Conservation (phyloP, 2,888 invertebrate genomes). For the Onthophagus sagittarius region DNA sequence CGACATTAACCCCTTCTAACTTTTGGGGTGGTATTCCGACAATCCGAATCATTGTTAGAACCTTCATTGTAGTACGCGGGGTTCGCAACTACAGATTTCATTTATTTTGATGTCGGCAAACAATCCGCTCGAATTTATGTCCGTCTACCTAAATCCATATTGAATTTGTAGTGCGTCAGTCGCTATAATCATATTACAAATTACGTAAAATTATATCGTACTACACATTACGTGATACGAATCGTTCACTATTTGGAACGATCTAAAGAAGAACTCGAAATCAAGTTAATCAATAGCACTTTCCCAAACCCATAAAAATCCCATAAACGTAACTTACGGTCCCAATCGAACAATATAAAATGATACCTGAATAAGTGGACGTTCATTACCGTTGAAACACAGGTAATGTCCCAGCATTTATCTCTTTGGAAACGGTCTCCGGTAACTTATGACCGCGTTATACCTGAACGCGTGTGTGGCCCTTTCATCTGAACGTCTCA, state of each 20-base stretch:
- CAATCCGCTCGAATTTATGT: constrained; percentile 12
- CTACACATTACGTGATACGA: no score
- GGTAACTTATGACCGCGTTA: not conserved
- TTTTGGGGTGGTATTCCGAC: constrained; percentile 28
- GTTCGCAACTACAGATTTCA: constrained; percentile 19
- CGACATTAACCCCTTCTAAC: constrained; percentile 31
- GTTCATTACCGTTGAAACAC: not conserved
- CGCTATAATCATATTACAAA: not conserved
- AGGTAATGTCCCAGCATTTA: not conserved
- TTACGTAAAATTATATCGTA: not conserved
- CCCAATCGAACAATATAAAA: constrained; percentile 6
- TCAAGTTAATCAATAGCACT: not conserved
- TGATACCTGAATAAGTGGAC: not conserved
- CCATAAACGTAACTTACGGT: constrained; percentile 3
- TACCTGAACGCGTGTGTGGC: not conserved
- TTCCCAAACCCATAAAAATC: not conserved
- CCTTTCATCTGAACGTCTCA: not conserved
- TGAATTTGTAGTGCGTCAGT: not conserved
- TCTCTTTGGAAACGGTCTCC: not conserved
- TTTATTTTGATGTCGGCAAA: constrained; percentile 20
- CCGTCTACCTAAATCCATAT: not conserved
- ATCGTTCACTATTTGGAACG: not conserved
- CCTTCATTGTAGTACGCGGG: constrained; percentile 24
- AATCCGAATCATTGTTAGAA: constrained; percentile 30
- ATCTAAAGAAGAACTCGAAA: not conserved